Percentiles rank a stretch among this genome's conserved stretches.
These are phyloP conservation scores for Solea senegalensis DNA, from an alignment of 2,113 vertebrate genomes.

Conservation along the genomic window DNA sequence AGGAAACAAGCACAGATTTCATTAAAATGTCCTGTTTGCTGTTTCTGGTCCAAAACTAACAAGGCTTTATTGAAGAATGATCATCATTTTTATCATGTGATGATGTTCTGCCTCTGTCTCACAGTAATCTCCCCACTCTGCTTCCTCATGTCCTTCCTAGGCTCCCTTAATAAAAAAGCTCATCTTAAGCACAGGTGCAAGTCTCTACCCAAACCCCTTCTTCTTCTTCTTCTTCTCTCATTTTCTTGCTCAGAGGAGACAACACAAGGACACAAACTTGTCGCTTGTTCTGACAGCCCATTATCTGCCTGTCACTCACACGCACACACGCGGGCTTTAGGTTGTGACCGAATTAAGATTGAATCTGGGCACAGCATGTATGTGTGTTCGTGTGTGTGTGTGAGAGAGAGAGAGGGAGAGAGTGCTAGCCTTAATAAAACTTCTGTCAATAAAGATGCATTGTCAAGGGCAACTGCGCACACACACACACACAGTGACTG, in stretches of 20 bases:
- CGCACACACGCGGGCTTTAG: conserved; percentile 28
- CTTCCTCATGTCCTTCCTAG: conserved; percentile 45
- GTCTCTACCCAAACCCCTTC: conserved; percentile 28
- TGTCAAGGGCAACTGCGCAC: conserved; percentile 60
- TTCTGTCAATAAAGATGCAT: conserved; percentile 54
- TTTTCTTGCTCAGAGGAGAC: conserved; percentile 62
- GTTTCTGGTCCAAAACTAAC: conserved; percentile 15
- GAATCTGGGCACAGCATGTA: conserved; percentile 52
- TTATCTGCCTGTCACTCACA: conserved; percentile 84
- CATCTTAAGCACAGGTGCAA: conserved; percentile 52
- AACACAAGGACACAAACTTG: conserved; percentile 76
- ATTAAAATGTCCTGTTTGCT: conserved; percentile 39
- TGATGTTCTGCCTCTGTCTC: conserved; percentile 41
- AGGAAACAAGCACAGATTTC: conserved; percentile 1
- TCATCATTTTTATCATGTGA: conserved; percentile 43
- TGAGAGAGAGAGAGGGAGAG: conserved; percentile 21
- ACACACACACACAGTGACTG: background rate
- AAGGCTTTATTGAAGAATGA: conserved; percentile 6
- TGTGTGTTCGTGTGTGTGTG: conserved; percentile 12
- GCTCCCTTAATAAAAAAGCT: conserved; percentile 76
- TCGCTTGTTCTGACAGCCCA: conserved; percentile 84
- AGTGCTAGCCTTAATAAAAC: conserved; percentile 48
- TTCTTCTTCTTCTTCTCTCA: conserved; percentile 56
- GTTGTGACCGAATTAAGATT: conserved; percentile 66
- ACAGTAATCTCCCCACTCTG: background rate